Evolutionary conservation across 2,113 vertebrate species (phyloP), one percentile per base, ranked within the genome.

Genomic region (Indri indri): DNA sequence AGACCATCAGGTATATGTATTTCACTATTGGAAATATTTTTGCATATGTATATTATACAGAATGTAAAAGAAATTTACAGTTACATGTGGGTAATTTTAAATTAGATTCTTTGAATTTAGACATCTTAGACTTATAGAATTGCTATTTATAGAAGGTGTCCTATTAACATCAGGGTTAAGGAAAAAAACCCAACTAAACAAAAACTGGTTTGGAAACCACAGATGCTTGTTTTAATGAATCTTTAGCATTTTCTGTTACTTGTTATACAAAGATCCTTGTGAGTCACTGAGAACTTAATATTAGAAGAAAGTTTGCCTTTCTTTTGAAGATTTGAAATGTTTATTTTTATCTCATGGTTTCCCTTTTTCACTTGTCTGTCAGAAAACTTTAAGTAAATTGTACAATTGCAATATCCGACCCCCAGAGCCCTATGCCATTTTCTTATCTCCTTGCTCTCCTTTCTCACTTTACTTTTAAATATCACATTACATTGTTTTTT

Each of bases 391-490:
- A 84, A 57, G 18, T 93, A 63, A 40, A 74, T 63, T 68, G 3
- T 86, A 45, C 17, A 22, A 22, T 65, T 81, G 13, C 27, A 88
- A 14, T 66, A 82, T 18, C 23, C 13, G 30, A 8, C 30, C n/a
- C 47, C 9, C 20, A 32, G 42, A 73, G 47, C 66, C 27, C 42
- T 59, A 12, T n/a, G 9, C 18, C 14, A 37, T 80, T 90, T 40
- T 63, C n/a, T 87, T 8, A 0, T 17, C 37, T 86, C 11, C 25
- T 50, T 74, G 61, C 25, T 42, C 9, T 85, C 10, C 3, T 57
- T 89, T 73, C 32, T 86, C 17, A 83, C 77, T 90, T 90, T 92
- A 68, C 80, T 95, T 93, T 92, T 14, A 76, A 81, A 88, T 84
- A 91, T 45, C 57, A 42, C 3, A 47, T 70, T 45, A 61, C 2